Evolutionary conservation across 2,797 vertebrate genomes (phyloP).

Genomic region (Chloroceryle inda): DNA sequence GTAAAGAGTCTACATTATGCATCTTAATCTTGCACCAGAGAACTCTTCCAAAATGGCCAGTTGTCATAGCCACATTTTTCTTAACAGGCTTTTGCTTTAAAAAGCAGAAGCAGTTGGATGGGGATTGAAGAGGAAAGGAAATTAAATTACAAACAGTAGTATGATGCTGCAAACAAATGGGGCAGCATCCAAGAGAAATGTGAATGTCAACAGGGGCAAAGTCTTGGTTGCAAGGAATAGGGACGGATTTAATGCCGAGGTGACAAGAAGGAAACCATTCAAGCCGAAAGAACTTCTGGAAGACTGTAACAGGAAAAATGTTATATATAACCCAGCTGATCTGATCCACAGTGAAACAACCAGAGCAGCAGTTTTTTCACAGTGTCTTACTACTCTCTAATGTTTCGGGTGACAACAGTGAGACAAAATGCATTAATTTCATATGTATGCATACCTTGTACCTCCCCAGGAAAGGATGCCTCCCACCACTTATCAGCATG

Average conservation of each 20-base stretch:
- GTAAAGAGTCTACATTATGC: not conserved
- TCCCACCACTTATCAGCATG: conserved; percentile 93
- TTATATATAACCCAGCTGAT: not conserved
- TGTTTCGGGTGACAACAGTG: not conserved
- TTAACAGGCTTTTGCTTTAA: not conserved
- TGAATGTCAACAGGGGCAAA: not conserved
- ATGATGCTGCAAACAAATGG: not conserved
- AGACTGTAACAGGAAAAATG: not conserved
- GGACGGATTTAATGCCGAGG: not conserved
- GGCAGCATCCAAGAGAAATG: not conserved
- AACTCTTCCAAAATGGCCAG: not conserved
- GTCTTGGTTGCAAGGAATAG: not conserved
- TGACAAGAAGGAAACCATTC: not conserved
- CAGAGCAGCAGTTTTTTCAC: not conserved
- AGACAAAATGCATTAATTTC: not conserved
- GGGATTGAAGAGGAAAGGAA: not conserved
- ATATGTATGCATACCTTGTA: conserved; percentile 86
- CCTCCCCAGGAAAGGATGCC: conserved; percentile 91
- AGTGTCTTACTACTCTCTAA: not conserved
- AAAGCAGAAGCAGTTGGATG: not conserved
- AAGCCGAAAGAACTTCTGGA: not conserved
- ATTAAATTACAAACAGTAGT: not conserved
- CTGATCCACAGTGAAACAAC: not conserved
- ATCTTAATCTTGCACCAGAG: not conserved
- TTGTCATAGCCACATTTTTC: not conserved